Conservation (phyloP, 2,113 vertebrate species). For the Myrmecobius fasciatus region DNA sequence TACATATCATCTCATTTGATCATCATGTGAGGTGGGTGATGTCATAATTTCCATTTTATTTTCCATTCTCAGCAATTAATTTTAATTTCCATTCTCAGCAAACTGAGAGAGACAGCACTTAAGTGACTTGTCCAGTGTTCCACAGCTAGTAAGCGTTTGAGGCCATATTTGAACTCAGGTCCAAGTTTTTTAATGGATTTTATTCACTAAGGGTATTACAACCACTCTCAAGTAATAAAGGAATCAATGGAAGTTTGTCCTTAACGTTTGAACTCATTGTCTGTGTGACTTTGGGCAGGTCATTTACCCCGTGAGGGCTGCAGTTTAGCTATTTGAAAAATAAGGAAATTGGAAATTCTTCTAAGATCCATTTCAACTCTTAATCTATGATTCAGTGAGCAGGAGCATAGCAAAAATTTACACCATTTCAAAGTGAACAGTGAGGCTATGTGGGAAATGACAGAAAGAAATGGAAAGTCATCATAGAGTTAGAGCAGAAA, state of each 20-base stretch:
- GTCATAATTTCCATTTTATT: background rate
- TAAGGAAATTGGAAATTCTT: background rate
- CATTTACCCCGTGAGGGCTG: background rate
- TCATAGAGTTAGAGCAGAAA: background rate
- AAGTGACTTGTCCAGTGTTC: background rate
- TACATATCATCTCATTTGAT: background rate
- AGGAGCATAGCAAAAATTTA: background rate
- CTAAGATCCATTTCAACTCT: background rate
- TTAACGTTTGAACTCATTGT: background rate
- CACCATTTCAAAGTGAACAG: background rate
- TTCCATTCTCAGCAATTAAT: no score
- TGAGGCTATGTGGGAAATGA: background rate
- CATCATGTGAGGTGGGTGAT: background rate
- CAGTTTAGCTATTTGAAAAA: background rate
- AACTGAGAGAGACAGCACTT: background rate
- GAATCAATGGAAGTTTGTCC: background rate
- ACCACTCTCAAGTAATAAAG: background rate
- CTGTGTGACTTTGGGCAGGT: background rate
- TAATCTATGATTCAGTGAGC: background rate
- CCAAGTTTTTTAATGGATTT: background rate
- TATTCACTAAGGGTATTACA: background rate
- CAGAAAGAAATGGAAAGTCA: background rate
- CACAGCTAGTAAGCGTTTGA: background rate
- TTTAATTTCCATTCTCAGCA: background rate
- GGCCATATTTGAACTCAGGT: background rate